These are phyloP conservation scores for Tor tambroides DNA, from an alignment of 2,113 vertebrate species.

Conservation along the genomic window DNA sequence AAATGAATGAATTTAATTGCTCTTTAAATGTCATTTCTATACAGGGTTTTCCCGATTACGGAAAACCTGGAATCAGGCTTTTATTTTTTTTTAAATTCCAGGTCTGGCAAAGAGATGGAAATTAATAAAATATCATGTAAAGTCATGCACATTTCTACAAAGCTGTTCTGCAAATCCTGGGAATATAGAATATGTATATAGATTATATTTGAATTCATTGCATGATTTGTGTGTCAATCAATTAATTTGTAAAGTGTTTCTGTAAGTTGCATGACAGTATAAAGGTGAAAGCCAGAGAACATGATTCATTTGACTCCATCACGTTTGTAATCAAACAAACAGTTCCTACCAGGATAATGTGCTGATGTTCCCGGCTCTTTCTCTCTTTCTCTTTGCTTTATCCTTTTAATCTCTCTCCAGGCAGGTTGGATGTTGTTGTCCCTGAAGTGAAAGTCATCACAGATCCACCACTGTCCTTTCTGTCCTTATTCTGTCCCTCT, in stretches of 20 bases:
- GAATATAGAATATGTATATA: not conserved
- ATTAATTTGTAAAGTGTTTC: not conserved
- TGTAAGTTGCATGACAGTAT: not conserved
- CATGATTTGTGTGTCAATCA: not conserved
- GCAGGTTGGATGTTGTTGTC: not conserved
- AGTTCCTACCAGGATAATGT: not conserved
- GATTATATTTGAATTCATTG: not conserved
- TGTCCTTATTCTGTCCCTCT: not conserved
- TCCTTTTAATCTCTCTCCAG: not conserved
- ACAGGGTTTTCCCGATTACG: not conserved
- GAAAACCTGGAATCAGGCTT: not conserved
- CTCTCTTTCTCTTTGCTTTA: not conserved
- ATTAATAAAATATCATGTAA: not conserved
- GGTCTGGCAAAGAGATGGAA: not conserved
- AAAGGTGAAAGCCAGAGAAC: not conserved
- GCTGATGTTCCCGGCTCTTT: not conserved
- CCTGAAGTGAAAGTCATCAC: slow-evolving; percentile 18
- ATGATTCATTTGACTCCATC: not conserved
- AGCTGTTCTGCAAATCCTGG: not conserved
- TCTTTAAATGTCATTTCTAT: not conserved
- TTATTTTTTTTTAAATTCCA: not conserved
- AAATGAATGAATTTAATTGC: not conserved
- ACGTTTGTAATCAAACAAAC: not conserved
- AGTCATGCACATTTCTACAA: not conserved
- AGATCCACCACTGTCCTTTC: not conserved